These are phyloP conservation scores for Phyllostomus hastatus DNA, from an alignment of 2,113 vertebrate species.

Conservation along the genomic window DNA sequence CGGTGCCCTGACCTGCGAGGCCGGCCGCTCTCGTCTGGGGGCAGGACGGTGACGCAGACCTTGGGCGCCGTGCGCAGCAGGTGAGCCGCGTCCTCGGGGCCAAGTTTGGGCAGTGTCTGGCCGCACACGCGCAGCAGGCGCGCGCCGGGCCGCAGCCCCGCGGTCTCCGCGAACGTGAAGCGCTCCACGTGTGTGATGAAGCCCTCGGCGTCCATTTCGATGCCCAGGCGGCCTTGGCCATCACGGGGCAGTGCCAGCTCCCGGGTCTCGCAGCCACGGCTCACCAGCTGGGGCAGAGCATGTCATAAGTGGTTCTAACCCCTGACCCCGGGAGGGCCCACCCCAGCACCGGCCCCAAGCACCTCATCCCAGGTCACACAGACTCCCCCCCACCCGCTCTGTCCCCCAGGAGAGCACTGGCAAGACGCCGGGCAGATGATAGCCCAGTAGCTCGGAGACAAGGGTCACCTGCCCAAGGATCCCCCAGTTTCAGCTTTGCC, in stretches of 20 bases:
- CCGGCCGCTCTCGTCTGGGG: constrained; percentile 90
- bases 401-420: fast-evolving
- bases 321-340: fast-evolving
- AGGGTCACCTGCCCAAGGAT: not conserved
- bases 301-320: not conserved
- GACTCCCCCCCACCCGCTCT: not conserved
- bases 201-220: constrained; percentile 89
- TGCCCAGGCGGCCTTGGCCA: constrained; percentile 89
- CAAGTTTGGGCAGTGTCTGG: constrained; percentile 84
- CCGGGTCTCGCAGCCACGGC: constrained; percentile 89
- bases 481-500: not conserved
- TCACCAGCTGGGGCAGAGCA: constrained; percentile 83
- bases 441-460: not conserved
- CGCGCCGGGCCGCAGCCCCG: constrained; percentile 88
- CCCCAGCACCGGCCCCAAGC: not conserved
- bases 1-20: constrained; percentile 86
- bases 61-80: constrained; percentile 88
- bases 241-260: constrained; percentile 90
- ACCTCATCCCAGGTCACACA: not conserved
- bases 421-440: no score
- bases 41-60: constrained; percentile 92
- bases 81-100: constrained; percentile 80
- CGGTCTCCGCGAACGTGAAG: constrained; percentile 91
- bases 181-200: constrained; percentile 91
- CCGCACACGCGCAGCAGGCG: constrained; percentile 90